These are phyloP conservation scores for Artemia sinica DNA, from an alignment of 2,888 invertebrate genomes.

Conservation along the genomic window DNA sequence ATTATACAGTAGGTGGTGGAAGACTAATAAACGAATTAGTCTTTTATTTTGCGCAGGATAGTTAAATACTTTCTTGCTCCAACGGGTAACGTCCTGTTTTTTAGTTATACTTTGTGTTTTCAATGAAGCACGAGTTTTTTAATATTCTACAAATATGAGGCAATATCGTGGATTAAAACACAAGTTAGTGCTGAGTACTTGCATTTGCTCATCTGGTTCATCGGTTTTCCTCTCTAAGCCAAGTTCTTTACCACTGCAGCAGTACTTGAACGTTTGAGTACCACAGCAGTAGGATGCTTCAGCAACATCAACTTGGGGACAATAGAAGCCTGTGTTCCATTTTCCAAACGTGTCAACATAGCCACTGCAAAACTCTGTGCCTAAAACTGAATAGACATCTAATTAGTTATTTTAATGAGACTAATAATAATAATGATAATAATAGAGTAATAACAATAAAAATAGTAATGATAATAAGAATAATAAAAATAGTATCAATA, in stretches of 20 bases:
- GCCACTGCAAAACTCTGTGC: slow-evolving; percentile 32
- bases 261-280: slow-evolving; percentile 31
- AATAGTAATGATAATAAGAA: no score
- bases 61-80: no score
- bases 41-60: no score
- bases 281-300: slow-evolving; percentile 33
- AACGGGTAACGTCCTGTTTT: no score
- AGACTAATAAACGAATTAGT: no score
- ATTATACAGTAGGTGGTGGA: no score
- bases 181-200: background rate
- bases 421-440: background rate
- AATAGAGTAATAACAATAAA: no score
- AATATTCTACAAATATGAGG: no score
- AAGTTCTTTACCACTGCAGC: slow-evolving; percentile 28
- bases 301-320: slow-evolving; percentile 30
- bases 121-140: no score
- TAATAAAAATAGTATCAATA: no score
- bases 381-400: slow-evolving; percentile 28
- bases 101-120: no score
- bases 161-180: no score
- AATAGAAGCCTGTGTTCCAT: slow-evolving; percentile 33
- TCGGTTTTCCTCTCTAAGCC: background rate
- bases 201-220: slow-evolving; percentile 12
- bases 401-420: background rate
- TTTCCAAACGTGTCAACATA: slow-evolving; percentile 32